Percentiles rank a stretch among this genome's conserved stretches.
phyloP scores from a whole-genome alignment of 2,888 invertebrate genomes.

The Prenolepis imparis region DNA sequence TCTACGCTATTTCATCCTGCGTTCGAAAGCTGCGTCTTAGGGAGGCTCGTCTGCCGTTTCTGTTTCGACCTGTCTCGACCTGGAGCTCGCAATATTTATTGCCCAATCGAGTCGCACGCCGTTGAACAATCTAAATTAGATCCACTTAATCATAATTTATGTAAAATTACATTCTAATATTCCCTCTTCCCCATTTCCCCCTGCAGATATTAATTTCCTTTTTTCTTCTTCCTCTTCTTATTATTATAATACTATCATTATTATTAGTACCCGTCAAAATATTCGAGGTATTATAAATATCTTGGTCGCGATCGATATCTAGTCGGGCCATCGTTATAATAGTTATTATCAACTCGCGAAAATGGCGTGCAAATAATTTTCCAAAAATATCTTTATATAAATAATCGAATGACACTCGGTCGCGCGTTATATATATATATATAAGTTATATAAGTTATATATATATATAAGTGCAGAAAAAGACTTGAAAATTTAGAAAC shows the following conservation, averaged over 20 bases:
- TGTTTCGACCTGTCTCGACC: slow-evolving; percentile 61
- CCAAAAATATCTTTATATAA: background rate
- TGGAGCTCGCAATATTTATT: slow-evolving; percentile 65
- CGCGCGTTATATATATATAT: no score
- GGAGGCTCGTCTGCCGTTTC: slow-evolving; percentile 43
- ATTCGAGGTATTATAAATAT: slow-evolving; percentile 62
- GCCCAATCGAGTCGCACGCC: slow-evolving; percentile 46
- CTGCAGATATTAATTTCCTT: background rate
- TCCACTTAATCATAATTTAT: slow-evolving; percentile 60
- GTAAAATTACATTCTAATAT: slow-evolving; percentile 41
- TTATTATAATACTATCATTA: background rate
- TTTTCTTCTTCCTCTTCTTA: background rate
- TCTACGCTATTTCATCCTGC: background rate
- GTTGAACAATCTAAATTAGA: slow-evolving; percentile 35
- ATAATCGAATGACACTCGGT: background rate
- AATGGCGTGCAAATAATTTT: slow-evolving; percentile 29
- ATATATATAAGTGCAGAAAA: no score
- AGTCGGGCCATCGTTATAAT: slow-evolving; percentile 23
- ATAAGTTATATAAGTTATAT: no score
- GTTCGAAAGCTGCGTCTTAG: slow-evolving; percentile 40
- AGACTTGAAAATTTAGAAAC: background rate
- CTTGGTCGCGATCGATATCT: slow-evolving; percentile 58
- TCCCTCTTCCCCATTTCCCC: background rate
- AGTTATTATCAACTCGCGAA: slow-evolving; percentile 56
- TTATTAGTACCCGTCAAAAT: slow-evolving; percentile 30